phyloP scores from a whole-genome alignment of 2,113 vertebrate species.

The Lasiurus borealis region DNA sequence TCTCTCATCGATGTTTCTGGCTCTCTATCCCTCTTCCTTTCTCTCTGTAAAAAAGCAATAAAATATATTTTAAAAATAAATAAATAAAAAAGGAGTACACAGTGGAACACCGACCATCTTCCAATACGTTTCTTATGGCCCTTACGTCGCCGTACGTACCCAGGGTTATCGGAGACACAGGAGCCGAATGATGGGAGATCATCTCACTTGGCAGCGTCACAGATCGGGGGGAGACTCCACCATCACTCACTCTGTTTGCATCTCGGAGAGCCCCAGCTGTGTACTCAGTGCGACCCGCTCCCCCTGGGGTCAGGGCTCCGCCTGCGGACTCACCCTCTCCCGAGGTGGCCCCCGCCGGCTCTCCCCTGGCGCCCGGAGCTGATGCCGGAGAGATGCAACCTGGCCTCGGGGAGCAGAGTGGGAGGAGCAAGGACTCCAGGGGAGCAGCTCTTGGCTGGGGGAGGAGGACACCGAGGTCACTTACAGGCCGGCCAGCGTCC shows the following conservation, averaged over 20 bases:
- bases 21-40: no score
- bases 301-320: no score
- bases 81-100: not conserved
- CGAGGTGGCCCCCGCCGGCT: no score
- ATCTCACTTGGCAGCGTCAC: not conserved
- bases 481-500: not conserved
- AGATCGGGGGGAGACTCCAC: not conserved
- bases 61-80: no score
- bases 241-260: no score
- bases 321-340: no score
- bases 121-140: not conserved
- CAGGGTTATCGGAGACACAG: not conserved
- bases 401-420: not conserved
- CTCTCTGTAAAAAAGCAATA: no score
- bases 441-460: not conserved
- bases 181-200: not conserved
- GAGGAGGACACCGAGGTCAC: not conserved
- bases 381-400: no score
- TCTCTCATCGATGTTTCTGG: no score
- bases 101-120: not conserved
- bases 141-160: not conserved
- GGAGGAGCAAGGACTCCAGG: not conserved
- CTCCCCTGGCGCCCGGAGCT: no score
- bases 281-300: not conserved
- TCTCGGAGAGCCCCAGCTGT: not conserved